Conservation (phyloP, 1,140 invertebrate genomes). For the Eufriesea mexicana region DNA sequence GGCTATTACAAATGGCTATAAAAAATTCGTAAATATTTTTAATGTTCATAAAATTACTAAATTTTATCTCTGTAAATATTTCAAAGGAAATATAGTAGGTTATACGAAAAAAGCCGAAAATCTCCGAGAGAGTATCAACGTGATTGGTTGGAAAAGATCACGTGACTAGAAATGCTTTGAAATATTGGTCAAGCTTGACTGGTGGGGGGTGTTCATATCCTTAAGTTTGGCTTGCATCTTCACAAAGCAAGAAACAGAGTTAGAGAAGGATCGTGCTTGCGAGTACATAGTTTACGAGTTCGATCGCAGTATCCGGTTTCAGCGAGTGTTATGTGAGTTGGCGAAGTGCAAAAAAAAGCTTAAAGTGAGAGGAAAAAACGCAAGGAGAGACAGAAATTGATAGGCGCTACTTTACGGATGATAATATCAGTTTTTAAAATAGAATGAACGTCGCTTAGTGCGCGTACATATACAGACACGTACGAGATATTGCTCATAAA, state of each 20-base stretch:
- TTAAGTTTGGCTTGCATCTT: constrained; percentile 18
- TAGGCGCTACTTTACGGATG: not conserved
- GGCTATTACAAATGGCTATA: not conserved
- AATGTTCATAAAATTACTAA: not conserved
- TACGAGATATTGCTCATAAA: constrained; percentile 27
- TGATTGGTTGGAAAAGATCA: not conserved
- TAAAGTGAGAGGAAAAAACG: constrained; percentile 12
- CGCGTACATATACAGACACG: constrained; percentile 23
- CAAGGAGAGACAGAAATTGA: not conserved
- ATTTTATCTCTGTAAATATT: not conserved
- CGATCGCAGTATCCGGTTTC: constrained; percentile 39
- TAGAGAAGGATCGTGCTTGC: constrained; percentile 8
- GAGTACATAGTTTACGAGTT: constrained; percentile 29
- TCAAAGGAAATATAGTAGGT: not conserved
- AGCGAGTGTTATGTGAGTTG: constrained; percentile 29
- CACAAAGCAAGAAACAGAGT: constrained; percentile 25
- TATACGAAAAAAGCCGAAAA: not conserved
- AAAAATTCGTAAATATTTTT: constrained; percentile 1
- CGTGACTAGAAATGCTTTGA: not conserved
- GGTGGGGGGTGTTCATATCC: constrained; percentile 9
- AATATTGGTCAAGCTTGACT: constrained; percentile 1
- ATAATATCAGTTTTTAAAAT: constrained; percentile 6
- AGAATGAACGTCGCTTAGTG: constrained; percentile 23
- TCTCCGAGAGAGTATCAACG: not conserved
- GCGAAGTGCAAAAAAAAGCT: not conserved